These are phyloP conservation scores for Cottus gobio DNA, from an alignment of 2,113 vertebrate genomes.

Conservation along the genomic window DNA sequence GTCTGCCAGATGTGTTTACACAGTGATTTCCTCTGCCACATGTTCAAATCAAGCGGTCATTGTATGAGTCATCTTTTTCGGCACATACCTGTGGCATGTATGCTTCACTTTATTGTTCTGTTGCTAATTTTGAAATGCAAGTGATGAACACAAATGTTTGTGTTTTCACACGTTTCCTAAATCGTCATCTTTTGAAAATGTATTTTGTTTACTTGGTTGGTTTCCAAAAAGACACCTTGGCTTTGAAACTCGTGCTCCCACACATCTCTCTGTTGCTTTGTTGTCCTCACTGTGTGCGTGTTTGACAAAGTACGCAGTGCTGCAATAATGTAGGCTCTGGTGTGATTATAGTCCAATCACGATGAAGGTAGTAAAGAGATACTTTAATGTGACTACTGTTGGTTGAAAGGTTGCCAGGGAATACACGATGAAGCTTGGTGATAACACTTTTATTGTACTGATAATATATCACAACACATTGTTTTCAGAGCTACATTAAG, in stretches of 20 bases:
- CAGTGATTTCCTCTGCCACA: conserved; percentile 55
- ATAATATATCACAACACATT: background rate
- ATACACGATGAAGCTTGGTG: background rate
- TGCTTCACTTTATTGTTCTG: conserved; percentile 9
- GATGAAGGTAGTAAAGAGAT: conserved; percentile 1
- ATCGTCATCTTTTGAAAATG: background rate
- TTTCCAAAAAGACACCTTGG: conserved; percentile 34
- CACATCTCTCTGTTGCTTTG: conserved; percentile 27
- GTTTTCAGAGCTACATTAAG: background rate
- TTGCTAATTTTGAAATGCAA: conserved; percentile 1
- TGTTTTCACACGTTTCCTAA: background rate
- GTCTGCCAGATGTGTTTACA: conserved; percentile 71
- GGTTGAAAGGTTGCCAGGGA: conserved; percentile 18
- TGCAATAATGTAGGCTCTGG: conserved; percentile 4
- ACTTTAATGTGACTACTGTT: conserved; percentile 12
- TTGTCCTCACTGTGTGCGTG: background rate
- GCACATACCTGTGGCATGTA: background rate
- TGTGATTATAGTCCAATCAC: conserved; percentile 24
- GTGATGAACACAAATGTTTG: background rate
- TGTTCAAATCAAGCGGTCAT: conserved; percentile 48
- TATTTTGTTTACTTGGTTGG: conserved; percentile 18
- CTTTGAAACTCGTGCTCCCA: conserved; percentile 39
- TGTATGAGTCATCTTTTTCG: conserved; percentile 56
- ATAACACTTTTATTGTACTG: conserved; percentile 16
- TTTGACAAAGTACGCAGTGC: background rate